A percentile compares a stretch with the other conserved stretches of the same genome.
Conservation (phyloP, 2,113 vertebrate species). For the Pycnonotus jocosus region DNA sequence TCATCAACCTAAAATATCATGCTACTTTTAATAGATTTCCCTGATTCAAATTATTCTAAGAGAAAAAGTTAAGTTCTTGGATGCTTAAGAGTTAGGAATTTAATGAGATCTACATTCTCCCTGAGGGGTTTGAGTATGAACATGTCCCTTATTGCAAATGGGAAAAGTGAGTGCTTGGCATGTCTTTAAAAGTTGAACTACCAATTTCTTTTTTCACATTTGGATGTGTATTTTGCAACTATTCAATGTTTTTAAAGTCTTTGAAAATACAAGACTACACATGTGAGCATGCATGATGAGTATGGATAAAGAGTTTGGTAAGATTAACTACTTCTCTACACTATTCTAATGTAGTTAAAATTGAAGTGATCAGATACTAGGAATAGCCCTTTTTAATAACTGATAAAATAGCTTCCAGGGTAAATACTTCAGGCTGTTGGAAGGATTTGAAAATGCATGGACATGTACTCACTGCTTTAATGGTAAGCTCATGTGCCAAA, state of each 20-base stretch:
- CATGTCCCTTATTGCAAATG: not conserved
- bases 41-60: not conserved
- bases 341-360: not conserved
- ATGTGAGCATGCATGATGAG: not conserved
- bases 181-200: not conserved
- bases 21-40: not conserved
- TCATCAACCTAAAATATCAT: not conserved
- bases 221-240: not conserved
- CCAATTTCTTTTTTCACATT: not conserved
- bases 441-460: not conserved
- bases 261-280: not conserved
- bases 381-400: not conserved
- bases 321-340: not conserved
- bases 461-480: slow-evolving; percentile 67
- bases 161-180: not conserved
- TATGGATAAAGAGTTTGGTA: not conserved
- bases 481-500: slow-evolving; percentile 65
- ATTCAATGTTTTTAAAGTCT: not conserved
- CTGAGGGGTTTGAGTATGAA: not conserved
- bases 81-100: not conserved
- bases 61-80: not conserved
- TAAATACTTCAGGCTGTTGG: not conserved
- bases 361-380: not conserved
- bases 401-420: not conserved
- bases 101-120: not conserved